A percentile compares a stretch with the other conserved stretches of the same genome.
Conservation (phyloP, 1,140 invertebrate species). For the Bombus fervidus region DNA sequence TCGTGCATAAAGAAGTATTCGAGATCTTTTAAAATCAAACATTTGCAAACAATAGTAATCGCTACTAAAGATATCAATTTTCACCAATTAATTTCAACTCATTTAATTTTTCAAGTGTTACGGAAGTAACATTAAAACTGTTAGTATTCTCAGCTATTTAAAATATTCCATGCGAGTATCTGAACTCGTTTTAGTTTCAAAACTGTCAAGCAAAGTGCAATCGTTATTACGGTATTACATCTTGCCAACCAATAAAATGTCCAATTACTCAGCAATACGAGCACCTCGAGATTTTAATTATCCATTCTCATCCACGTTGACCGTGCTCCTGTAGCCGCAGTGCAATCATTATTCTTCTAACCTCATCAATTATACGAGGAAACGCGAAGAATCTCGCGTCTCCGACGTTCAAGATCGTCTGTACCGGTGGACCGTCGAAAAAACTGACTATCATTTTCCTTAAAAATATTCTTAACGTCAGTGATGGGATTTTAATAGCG, state of each 20-base stretch:
- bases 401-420: not conserved
- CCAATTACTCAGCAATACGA: not conserved
- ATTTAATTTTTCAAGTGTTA: too few species aligned
- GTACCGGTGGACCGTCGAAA: not conserved
- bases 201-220: not conserved
- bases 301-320: not conserved
- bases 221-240: not conserved
- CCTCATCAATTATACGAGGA: conserved; percentile 11
- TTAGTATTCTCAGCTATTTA: too few species aligned
- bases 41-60: too few species aligned
- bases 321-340: not conserved
- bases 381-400: conserved; percentile 17
- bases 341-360: not conserved
- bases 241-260: not conserved
- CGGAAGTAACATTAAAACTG: too few species aligned
- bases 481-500: conserved; percentile 57
- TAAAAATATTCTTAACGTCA: conserved; percentile 49
- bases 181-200: not conserved
- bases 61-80: too few species aligned
- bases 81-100: not conserved
- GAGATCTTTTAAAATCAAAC: too few species aligned
- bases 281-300: conserved; percentile 3
- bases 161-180: too few species aligned
- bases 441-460: conserved; percentile 35
- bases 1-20: too few species aligned